Percentiles rank a stretch among this genome's conserved stretches.
These are phyloP conservation scores for Bovichtus diacanthus DNA, from an alignment of 2,797 vertebrate genomes.

Conservation along the genomic window DNA sequence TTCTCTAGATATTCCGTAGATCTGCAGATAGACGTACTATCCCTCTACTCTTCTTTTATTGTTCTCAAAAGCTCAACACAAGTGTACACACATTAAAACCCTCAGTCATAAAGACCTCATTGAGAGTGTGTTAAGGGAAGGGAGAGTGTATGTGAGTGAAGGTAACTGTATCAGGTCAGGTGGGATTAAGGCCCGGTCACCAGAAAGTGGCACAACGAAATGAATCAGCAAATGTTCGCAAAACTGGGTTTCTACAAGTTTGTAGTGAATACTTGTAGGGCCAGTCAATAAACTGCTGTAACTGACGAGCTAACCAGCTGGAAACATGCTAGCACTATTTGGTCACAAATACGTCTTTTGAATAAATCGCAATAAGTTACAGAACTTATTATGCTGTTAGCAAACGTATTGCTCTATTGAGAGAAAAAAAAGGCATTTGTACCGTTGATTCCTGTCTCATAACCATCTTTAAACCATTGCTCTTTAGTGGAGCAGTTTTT, in stretches of 20 bases:
- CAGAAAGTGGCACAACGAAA: not conserved
- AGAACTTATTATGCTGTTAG: not conserved
- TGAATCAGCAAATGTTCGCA: not conserved
- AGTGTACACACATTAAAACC: conserved; percentile 2
- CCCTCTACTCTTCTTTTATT: conserved; percentile 27
- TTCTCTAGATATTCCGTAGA: conserved; percentile 43
- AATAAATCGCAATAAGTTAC: too few relatives aligned
- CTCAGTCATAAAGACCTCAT: not conserved
- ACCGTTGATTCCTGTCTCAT: not conserved
- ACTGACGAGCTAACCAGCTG: not conserved
- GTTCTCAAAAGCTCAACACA: conserved; percentile 23
- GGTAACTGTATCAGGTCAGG: not conserved
- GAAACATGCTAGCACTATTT: not conserved
- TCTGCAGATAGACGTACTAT: conserved; percentile 39
- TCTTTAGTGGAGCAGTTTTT: not conserved
- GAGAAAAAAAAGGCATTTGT: too few relatives aligned
- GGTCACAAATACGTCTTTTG: too few relatives aligned
- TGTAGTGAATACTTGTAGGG: too few relatives aligned
- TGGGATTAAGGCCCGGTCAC: conserved; percentile 7
- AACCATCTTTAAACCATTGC: not conserved
- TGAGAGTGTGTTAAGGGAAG: conserved; percentile 3
- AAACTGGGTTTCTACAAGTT: not conserved
- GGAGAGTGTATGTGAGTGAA: conserved; percentile 39
- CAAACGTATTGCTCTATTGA: not conserved
- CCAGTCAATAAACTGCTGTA: not conserved